Evolutionary conservation across 2,113 vertebrate genomes (phyloP), one percentile per base, ranked within the genome.

Genomic region (Leucosticte australis): DNA sequence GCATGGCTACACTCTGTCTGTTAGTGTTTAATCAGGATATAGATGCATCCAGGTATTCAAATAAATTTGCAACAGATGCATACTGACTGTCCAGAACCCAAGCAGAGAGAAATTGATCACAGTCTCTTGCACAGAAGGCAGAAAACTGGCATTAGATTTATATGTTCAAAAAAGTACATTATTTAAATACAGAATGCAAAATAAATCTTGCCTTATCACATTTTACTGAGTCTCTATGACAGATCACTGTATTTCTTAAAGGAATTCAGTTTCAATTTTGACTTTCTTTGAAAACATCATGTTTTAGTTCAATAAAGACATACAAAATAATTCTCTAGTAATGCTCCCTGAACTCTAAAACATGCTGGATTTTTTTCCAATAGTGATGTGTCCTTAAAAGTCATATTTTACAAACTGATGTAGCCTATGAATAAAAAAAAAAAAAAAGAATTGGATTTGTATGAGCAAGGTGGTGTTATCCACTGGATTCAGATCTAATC

Each of bases 21-120:
- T 86, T 89, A 90, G 70, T 86, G 85, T 94, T 92, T 90, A 83
- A 81, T 83, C 64, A 92, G 73, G 64, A 70, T 93, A 92, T 62
- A 89, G 73, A 77, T 28, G 17, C 81, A 93, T 44, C 6, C 19
- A 96, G 63, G 78, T 93, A 90, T 91, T 94, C 74, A 96, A 96
- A 96, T 91, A 59, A 84, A 89, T 75, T 94, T 88, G 87, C 84
- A 90, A 89, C 53, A 92, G 65, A 96, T 90, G 69, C 31, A 23
- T 50, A 27, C 39, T 89, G 33, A 91, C 92, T 91, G 69, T 83
- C 75, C 87, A 87, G 70, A 93, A 71, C 44, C 15, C 75, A 59
- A 89, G 57, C 16, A 60, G 50, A 91, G 57, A 76, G n/a, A 93
- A 94, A 94, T 44, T 70, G 82, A 90, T 90, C 87, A 81, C 56